Evolutionary conservation across 2,888 invertebrate species (phyloP).

Genomic region (Aphidius colemani): DNA sequence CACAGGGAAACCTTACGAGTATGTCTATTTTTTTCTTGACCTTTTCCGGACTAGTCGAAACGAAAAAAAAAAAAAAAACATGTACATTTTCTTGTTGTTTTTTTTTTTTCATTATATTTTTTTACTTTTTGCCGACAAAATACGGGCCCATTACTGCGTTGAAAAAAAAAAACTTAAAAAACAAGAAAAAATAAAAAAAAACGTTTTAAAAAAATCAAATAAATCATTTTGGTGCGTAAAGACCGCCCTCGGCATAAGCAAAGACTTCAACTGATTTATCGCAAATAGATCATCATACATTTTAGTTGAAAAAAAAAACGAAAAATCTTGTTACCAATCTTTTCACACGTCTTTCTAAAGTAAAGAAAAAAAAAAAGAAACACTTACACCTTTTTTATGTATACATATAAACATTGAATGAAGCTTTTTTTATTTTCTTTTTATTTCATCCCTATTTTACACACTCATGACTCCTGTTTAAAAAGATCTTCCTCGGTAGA

Average conservation of each 20-base stretch:
- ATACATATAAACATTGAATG: background rate
- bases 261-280: background rate
- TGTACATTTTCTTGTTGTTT: background rate
- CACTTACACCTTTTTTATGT: background rate
- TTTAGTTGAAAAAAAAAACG: background rate
- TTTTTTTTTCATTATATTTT: too few relatives aligned
- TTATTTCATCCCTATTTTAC: too few relatives aligned
- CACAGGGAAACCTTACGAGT: constrained; percentile 8
- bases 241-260: too few relatives aligned
- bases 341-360: background rate
- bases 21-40: constrained; percentile 5
- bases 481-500: constrained; percentile 1
- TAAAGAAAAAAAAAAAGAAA: background rate
- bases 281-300: background rate
- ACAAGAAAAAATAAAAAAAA: background rate
- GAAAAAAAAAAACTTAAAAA: constrained; percentile 5
- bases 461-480: background rate
- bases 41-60: constrained; percentile 7
- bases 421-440: constrained; percentile 3
- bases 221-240: constrained; percentile 7
- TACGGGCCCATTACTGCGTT: background rate
- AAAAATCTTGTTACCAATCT: constrained; percentile 4
- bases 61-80: background rate
- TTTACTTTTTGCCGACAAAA: too few relatives aligned
- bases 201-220: background rate